A percentile compares a stretch with the other conserved stretches of the same genome.
These are phyloP conservation scores for Toxotes chatareus DNA, from an alignment of 2,113 vertebrate species.

Conservation along the genomic window DNA sequence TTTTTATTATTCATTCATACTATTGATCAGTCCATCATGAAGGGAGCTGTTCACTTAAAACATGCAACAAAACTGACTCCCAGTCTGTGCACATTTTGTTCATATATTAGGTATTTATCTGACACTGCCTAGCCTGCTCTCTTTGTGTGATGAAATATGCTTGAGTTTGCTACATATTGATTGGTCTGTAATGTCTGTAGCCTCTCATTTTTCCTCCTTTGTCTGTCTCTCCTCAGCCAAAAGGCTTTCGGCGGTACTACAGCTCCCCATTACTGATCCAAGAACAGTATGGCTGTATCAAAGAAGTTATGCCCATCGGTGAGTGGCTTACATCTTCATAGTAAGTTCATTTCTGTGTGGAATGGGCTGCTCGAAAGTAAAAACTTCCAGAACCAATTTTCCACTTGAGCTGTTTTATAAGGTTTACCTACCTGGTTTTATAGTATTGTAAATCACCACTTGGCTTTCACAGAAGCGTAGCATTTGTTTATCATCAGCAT, in stretches of 20 bases:
- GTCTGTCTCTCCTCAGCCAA: slow-evolving; percentile 87
- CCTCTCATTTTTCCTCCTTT: slow-evolving; percentile 42
- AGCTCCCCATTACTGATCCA: slow-evolving; percentile 97
- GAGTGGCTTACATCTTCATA: slow-evolving; percentile 67
- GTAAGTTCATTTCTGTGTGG: not conserved
- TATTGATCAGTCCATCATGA: not conserved
- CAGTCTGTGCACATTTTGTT: not conserved
- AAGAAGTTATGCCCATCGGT: slow-evolving; percentile 99
- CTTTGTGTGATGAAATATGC: not conserved
- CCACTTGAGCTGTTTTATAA: slow-evolving; percentile 8
- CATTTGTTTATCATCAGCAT: slow-evolving; percentile 23
- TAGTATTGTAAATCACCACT: slow-evolving; percentile 5
- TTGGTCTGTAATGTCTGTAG: slow-evolving; percentile 28
- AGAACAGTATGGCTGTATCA: slow-evolving; percentile 98
- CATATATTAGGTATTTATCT: not conserved
- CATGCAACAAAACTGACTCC: not conserved
- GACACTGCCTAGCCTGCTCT: not conserved
- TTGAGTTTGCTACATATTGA: slow-evolving; percentile 5
- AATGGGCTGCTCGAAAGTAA: not conserved
- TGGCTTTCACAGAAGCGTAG: not conserved
- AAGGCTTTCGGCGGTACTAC: slow-evolving; percentile 98
- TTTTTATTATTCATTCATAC: not conserved
- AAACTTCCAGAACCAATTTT: slow-evolving; percentile 11
- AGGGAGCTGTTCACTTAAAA: not conserved
- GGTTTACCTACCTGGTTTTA: not conserved